Conservation (phyloP, 2,113 vertebrate species). For the Periophthalmodon schlosseri region DNA sequence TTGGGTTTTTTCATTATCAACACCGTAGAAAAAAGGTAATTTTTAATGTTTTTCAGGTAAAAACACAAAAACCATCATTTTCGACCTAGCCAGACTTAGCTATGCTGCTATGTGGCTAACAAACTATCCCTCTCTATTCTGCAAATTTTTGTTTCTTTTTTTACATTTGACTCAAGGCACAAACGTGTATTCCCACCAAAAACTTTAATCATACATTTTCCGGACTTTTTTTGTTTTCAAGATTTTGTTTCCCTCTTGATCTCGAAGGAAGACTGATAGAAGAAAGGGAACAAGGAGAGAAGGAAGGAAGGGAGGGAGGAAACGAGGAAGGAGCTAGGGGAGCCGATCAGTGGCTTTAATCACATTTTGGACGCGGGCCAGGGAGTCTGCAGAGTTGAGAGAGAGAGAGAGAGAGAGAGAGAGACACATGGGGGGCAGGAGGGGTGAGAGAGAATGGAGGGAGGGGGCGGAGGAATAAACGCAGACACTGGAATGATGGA, state of each 20-base stretch:
- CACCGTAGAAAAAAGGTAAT: too few species aligned
- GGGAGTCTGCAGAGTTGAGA: slow-evolving; percentile 87
- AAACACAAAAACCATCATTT: too few species aligned
- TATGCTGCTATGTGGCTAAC: neutral
- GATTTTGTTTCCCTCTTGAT: slow-evolving; percentile 56
- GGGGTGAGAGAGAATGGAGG: slow-evolving; percentile 19
- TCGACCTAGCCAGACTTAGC: neutral
- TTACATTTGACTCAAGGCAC: too few species aligned
- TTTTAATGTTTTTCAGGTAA: too few species aligned
- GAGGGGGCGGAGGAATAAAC: slow-evolving; percentile 10
- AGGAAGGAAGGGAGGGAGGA: slow-evolving; percentile 58
- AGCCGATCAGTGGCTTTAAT: slow-evolving; percentile 99
- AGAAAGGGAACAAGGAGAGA: slow-evolving; percentile 30
- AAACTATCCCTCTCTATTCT: neutral
- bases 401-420: slow-evolving; percentile 67
- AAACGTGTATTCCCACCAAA: slow-evolving; percentile 29
- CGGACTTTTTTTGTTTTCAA: slow-evolving; percentile 39
- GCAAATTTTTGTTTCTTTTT: too few species aligned
- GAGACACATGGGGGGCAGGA: slow-evolving; percentile 44
- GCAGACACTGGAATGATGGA: slow-evolving; percentile 72
- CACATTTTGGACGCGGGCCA: slow-evolving; percentile 97
- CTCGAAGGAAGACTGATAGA: slow-evolving; percentile 79
- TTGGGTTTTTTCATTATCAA: too few species aligned
- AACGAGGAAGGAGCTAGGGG: slow-evolving; percentile 81
- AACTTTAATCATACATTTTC: slow-evolving; percentile 41